Percentiles rank a stretch among this genome's conserved stretches.
phyloP scores from a whole-genome alignment of 2,888 invertebrate genomes.

The Fragum whitleyi region DNA sequence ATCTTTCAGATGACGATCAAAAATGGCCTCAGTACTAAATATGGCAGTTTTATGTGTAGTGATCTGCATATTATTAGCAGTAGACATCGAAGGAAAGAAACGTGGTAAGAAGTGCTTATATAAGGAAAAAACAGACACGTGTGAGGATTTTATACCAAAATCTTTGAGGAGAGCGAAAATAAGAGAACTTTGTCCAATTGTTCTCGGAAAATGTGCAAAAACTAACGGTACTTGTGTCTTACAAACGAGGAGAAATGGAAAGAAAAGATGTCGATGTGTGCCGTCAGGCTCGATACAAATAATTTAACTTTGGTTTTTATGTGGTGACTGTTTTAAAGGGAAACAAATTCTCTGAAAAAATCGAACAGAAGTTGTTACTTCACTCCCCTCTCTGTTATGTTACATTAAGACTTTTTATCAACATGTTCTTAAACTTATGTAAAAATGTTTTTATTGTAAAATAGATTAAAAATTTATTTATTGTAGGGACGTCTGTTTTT shows the following conservation, averaged over 20 bases:
- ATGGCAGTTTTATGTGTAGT: neutral
- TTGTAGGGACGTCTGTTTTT: too few species aligned
- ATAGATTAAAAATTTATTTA: too few species aligned
- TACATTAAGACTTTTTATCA: too few species aligned
- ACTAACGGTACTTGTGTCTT: neutral
- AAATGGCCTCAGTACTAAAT: neutral
- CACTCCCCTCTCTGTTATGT: too few species aligned
- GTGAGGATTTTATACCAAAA: neutral
- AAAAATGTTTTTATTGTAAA: too few species aligned
- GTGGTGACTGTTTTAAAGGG: too few species aligned
- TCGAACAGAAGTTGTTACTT: too few species aligned
- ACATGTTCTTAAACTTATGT: too few species aligned
- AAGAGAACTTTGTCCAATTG: neutral
- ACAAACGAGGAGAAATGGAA: neutral
- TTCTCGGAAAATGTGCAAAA: neutral
- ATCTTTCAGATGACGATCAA: neutral
- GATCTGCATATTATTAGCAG: neutral
- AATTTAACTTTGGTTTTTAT: too few species aligned
- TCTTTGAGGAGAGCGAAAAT: neutral
- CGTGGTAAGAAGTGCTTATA: neutral
- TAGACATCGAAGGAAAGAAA: neutral
- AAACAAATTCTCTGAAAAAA: too few species aligned
- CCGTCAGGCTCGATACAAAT: neutral
- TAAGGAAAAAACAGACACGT: neutral
- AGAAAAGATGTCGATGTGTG: conserved; percentile 1